phyloP scores from a whole-genome alignment of 1,140 invertebrate genomes.

The Mesaphorura yosii region DNA sequence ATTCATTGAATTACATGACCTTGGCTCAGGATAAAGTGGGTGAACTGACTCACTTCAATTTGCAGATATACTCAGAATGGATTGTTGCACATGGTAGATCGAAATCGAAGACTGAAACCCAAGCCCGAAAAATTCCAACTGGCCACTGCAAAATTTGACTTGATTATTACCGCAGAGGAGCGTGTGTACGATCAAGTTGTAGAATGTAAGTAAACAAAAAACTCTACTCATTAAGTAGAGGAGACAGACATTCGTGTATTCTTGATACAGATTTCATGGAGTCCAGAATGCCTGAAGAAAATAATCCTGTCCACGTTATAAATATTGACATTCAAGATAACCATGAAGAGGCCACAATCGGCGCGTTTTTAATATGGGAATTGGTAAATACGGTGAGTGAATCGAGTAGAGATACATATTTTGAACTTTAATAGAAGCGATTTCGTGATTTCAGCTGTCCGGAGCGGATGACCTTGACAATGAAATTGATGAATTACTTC shows the following conservation, averaged over 20 bases:
- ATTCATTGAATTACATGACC: too few species aligned
- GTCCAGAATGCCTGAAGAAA: slow-evolving; percentile 48
- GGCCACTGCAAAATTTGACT: slow-evolving; percentile 82
- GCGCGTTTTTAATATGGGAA: slow-evolving; percentile 96
- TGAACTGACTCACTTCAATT: not conserved
- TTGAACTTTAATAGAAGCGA: not conserved
- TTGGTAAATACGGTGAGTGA: slow-evolving; percentile 68
- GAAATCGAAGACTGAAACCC: slow-evolving; percentile 90
- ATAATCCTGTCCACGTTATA: slow-evolving; percentile 85
- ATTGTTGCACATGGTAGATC: slow-evolving; percentile 93
- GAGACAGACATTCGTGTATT: slow-evolving; percentile 10
- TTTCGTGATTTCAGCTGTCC: slow-evolving; percentile 60
- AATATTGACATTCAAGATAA: slow-evolving; percentile 99
- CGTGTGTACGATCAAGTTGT: slow-evolving; percentile 91
- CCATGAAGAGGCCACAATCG: slow-evolving; percentile 98
- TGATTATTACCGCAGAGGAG: slow-evolving; percentile 96
- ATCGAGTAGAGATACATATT: not conserved
- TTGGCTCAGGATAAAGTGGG: not conserved
- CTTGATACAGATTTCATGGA: slow-evolving; percentile 38
- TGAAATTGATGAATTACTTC: slow-evolving; percentile 92
- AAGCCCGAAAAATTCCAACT: slow-evolving; percentile 90
- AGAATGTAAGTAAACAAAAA: slow-evolving; percentile 42
- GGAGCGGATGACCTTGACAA: slow-evolving; percentile 90
- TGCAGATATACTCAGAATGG: slow-evolving; percentile 95
- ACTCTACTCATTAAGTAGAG: slow-evolving; percentile 2